Evolutionary conservation across 2,113 vertebrate species (phyloP), one percentile per base, ranked within the genome.

Genomic region (Mastomys natalensis): DNA sequence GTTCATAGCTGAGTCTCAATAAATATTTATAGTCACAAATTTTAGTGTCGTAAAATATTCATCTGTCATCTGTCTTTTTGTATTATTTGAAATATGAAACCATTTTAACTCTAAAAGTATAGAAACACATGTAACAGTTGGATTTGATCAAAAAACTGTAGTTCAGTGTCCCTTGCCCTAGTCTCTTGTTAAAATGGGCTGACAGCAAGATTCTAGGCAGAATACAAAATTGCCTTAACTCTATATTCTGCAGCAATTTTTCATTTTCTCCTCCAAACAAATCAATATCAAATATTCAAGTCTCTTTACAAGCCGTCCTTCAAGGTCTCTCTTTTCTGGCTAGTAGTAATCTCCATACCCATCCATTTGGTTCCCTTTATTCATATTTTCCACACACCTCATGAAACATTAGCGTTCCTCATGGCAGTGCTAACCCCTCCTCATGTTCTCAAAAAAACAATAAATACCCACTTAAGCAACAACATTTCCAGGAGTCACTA

Each of bases 11-110:
- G 60, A 48, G 7, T 45, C n/a, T 81, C 76, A 66, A 21, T 31
- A 72, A 53, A 43, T 86, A 86, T 84, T 86, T 62, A 45, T 55
- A 21, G 8, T 4, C 7, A 66, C 3, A 85, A 10, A 93, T 85
- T 97, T 96, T 40, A 84, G 87, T 92, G 85, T 91, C 43, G 64
- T 88, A 45, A 81, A 17, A 51, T 66, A 62, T 92, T 51, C 34
- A 15, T 37, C 4, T 84, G n/a, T 64, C 62, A 24, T 12, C 19
- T 82, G 3, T 37, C 11, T 53, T 87, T 88, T 91, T 68, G 45
- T 37, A 16, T 58, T 91, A 89, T 58, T 89, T 86, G 17, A 48
- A 91, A 45, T 31, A 7, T 48, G 45, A 64, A 86, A 66, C 11
- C 9, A 43, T 95, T 80, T 64, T 51, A 64, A 9, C 29, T 82